Conservation (phyloP, 2,113 vertebrate species). For the Lepus americanus region DNA sequence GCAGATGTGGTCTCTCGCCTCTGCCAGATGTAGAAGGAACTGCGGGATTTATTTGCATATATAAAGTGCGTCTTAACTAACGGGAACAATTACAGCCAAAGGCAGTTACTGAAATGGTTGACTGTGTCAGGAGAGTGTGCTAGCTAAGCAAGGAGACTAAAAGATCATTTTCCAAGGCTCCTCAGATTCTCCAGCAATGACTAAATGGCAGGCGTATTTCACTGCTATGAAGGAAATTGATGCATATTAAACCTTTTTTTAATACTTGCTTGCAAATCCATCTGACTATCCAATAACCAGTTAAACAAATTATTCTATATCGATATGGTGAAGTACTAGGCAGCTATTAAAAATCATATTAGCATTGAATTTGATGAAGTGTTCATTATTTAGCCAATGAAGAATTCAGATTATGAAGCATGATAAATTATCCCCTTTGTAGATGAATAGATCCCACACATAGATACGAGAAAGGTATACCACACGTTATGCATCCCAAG, state of each 20-base stretch:
- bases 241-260: neutral
- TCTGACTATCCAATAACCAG: neutral
- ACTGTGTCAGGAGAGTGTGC: neutral
- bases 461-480: neutral
- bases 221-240: constrained; percentile 47
- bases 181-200: neutral
- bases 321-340: neutral
- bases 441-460: neutral
- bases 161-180: neutral
- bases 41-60: neutral
- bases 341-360: neutral
- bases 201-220: neutral
- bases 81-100: neutral
- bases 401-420: constrained; percentile 37
- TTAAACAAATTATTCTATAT: constrained; percentile 20
- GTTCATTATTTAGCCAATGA: neutral
- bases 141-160: neutral
- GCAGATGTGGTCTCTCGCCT: neutral
- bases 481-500: neutral
- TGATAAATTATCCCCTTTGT: neutral
- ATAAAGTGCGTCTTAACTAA: neutral
- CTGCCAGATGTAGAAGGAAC: constrained; percentile 20
- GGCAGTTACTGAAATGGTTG: neutral
- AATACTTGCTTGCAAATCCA: neutral
- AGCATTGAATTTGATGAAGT: constrained; percentile 28